phyloP scores from a whole-genome alignment of 1,140 invertebrate genomes.

The Apis cerana region DNA sequence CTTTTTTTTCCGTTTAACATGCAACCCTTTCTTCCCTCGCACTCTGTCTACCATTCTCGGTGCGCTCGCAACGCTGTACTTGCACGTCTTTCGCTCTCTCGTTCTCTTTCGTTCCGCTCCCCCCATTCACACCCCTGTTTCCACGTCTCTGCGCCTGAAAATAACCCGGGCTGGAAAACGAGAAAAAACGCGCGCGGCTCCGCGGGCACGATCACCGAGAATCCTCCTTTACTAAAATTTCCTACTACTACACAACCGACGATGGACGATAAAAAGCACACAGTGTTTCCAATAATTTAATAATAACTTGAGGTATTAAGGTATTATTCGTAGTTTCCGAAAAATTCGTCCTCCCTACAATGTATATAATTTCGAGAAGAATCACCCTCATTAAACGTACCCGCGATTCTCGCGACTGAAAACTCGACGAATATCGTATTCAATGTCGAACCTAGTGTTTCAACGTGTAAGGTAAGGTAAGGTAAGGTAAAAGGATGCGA shows the following conservation, averaged over 20 bases:
- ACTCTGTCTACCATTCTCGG: neutral
- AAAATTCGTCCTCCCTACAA: neutral
- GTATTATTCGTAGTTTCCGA: neutral
- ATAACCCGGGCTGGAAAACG: slow-evolving; percentile 44
- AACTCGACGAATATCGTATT: neutral
- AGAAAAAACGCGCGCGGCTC: slow-evolving; percentile 18
- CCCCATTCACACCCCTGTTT: slow-evolving; percentile 14
- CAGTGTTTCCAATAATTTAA: slow-evolving; percentile 6
- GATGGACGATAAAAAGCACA: slow-evolving; percentile 1
- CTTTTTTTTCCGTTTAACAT: neutral
- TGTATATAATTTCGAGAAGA: neutral
- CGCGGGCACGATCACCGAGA: neutral
- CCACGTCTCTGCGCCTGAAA: slow-evolving; percentile 22
- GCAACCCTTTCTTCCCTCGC: slow-evolving; percentile 12
- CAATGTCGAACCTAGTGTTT: neutral
- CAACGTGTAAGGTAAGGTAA: too few relatives aligned
- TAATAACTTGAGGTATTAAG: slow-evolving; percentile 27
- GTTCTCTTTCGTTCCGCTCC: neutral
- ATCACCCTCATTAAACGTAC: neutral
- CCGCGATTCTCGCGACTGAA: neutral
- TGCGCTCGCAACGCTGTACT: neutral
- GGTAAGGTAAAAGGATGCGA: too few relatives aligned
- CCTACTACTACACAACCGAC: neutral
- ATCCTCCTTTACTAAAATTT: neutral
- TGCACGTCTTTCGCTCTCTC: neutral